A percentile compares a stretch with the other conserved stretches of the same genome.
These are phyloP conservation scores for Takifugu flavidus DNA, from an alignment of 2,113 vertebrate genomes.

Conservation along the genomic window DNA sequence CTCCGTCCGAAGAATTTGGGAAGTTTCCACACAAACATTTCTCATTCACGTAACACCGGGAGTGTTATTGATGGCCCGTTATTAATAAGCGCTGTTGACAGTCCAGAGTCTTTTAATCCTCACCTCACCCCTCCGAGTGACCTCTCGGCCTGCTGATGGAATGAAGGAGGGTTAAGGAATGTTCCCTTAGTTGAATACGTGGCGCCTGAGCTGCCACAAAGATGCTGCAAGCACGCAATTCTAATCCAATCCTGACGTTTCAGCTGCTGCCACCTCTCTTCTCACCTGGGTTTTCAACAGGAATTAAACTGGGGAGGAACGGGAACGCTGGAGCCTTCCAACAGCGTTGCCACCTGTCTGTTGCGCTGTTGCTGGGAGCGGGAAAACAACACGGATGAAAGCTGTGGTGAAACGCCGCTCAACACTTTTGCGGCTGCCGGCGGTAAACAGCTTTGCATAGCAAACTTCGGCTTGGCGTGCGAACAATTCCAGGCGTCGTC, in stretches of 20 bases:
- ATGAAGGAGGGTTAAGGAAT: slow-evolving; percentile 80
- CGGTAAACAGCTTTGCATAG: slow-evolving; percentile 51
- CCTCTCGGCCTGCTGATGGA: slow-evolving; percentile 23
- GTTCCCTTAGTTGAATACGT: too few species aligned
- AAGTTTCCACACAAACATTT: not conserved
- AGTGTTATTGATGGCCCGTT: too few species aligned
- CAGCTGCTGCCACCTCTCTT: too few species aligned
- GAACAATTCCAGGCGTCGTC: slow-evolving; percentile 55
- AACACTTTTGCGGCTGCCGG: slow-evolving; percentile 26
- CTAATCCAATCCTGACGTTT: too few species aligned
- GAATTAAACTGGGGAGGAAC: not conserved
- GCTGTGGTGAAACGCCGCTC: slow-evolving; percentile 31
- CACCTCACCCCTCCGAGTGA: slow-evolving; percentile 53
- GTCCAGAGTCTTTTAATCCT: slow-evolving; percentile 27
- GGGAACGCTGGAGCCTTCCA: not conserved
- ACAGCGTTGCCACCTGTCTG: slow-evolving; percentile 1
- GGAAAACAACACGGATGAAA: slow-evolving; percentile 14
- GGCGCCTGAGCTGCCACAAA: too few species aligned
- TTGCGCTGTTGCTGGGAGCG: not conserved
- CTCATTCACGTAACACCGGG: too few species aligned
- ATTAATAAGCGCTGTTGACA: too few species aligned
- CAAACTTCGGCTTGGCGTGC: slow-evolving; percentile 58
- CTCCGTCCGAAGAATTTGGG: not conserved
- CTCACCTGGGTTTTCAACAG: too few species aligned
- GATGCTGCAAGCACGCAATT: too few species aligned